phyloP scores from a whole-genome alignment of 2,888 invertebrate species.

The Heliothis peltigera region DNA sequence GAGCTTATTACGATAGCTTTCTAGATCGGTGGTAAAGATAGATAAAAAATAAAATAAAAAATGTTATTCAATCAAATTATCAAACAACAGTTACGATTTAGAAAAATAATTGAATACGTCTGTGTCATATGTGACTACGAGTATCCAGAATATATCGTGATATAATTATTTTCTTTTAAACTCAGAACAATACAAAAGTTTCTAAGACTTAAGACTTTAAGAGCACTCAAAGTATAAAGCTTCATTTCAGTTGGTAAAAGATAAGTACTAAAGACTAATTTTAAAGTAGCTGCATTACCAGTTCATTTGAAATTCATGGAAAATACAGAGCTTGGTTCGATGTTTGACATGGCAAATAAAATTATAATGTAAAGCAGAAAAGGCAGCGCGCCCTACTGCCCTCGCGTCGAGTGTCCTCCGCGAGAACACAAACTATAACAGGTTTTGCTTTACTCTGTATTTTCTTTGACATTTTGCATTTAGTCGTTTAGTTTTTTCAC shows the following conservation, averaged over 20 bases:
- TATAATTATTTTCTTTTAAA: conserved; percentile 43
- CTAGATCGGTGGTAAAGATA: too few species aligned
- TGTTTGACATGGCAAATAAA: conserved; percentile 47
- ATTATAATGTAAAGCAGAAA: conserved; percentile 46
- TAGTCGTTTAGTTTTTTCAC: conserved; percentile 3
- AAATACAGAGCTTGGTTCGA: conserved; percentile 33
- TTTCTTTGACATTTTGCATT: conserved; percentile 15
- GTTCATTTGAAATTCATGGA: conserved; percentile 51
- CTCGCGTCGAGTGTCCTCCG: conserved; percentile 41
- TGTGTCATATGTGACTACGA: neutral
- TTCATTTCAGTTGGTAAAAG: conserved; percentile 46
- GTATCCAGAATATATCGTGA: conserved; percentile 20
- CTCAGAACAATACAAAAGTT: conserved; percentile 42
- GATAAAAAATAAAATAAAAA: too few species aligned
- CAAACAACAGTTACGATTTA: neutral
- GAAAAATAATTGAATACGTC: neutral
- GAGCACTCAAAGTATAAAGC: conserved; percentile 50
- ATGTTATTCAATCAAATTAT: too few species aligned
- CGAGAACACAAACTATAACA: conserved; percentile 35
- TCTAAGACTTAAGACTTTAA: conserved; percentile 41
- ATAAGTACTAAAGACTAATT: conserved; percentile 48
- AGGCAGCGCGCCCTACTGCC: conserved; percentile 38
- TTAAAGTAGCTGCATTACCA: conserved; percentile 49
- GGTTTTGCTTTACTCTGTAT: conserved; percentile 23
- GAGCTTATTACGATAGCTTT: too few species aligned